Percentiles rank a stretch among this genome's conserved stretches.
Conservation (phyloP, 2,113 vertebrate species). For the Galbula dea region DNA sequence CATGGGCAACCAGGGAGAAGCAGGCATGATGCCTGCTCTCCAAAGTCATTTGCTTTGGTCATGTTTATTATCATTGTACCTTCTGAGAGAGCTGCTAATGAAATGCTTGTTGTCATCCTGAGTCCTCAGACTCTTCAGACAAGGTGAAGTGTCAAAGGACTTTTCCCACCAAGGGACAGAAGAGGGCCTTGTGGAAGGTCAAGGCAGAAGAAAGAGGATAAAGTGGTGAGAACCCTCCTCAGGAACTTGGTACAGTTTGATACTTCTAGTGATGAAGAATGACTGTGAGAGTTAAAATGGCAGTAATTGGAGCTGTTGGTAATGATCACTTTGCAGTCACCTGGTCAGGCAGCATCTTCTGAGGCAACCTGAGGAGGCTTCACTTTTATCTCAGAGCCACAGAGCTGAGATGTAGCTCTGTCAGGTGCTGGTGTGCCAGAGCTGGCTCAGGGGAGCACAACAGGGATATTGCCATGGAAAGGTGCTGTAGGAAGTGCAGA, state of each 20-base stretch:
- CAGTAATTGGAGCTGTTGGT: background rate
- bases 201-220: background rate
- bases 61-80: background rate
- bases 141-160: background rate
- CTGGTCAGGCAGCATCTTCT: background rate
- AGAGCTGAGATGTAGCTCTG: background rate
- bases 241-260: background rate
- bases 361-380: background rate
- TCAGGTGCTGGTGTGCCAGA: background rate
- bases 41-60: background rate
- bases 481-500: background rate
- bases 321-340: background rate
- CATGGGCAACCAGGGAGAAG: background rate
- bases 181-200: background rate
- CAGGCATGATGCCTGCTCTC: background rate
- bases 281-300: background rate
- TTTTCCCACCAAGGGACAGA: background rate
- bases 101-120: background rate
- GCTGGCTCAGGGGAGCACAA: background rate
- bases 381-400: background rate
- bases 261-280: background rate
- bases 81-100: background rate
- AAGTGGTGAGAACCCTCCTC: rapidly evolving
- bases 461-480: background rate
- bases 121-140: background rate